These are phyloP conservation scores for Dichetophora obliterata DNA, from an alignment of 2,888 invertebrate species.

Conservation along the genomic window DNA sequence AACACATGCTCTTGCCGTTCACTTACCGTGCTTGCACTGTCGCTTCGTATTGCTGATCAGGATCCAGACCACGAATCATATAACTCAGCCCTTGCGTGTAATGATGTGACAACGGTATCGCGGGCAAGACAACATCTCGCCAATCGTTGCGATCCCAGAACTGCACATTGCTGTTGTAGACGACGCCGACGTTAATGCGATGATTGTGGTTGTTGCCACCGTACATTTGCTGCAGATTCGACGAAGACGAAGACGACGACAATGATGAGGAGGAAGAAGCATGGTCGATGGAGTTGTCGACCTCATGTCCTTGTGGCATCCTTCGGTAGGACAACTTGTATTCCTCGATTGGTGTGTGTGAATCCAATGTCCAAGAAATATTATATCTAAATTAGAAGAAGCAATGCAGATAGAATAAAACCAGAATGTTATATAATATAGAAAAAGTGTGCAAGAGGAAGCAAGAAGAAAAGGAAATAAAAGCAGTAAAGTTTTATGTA, in stretches of 20 bases:
- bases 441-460: conserved; percentile 35
- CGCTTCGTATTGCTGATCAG: conserved; percentile 77
- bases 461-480: conserved; percentile 18
- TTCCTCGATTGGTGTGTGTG: conserved; percentile 77
- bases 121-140: conserved; percentile 74
- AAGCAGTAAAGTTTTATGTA: background rate
- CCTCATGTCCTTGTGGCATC: conserved; percentile 73
- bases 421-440: background rate
- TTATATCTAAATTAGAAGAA: conserved; percentile 72
- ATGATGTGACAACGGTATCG: conserved; percentile 71
- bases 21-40: conserved; percentile 74
- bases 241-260: conserved; percentile 60
- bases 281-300: conserved; percentile 70
- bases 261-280: conserved; percentile 65
- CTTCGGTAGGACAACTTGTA: conserved; percentile 77
- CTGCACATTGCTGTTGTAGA: conserved; percentile 59
- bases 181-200: conserved; percentile 57
- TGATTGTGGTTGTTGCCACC: conserved; percentile 58
- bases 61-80: conserved; percentile 76
- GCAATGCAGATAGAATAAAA: background rate
- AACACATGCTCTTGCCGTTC: background rate
- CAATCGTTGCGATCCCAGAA: conserved; percentile 72
- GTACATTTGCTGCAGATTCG: conserved; percentile 62
- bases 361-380: conserved; percentile 78
- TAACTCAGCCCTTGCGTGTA: conserved; percentile 77